phyloP scores from a whole-genome alignment of 1,140 invertebrate species.

The Scylla paramamosain region DNA sequence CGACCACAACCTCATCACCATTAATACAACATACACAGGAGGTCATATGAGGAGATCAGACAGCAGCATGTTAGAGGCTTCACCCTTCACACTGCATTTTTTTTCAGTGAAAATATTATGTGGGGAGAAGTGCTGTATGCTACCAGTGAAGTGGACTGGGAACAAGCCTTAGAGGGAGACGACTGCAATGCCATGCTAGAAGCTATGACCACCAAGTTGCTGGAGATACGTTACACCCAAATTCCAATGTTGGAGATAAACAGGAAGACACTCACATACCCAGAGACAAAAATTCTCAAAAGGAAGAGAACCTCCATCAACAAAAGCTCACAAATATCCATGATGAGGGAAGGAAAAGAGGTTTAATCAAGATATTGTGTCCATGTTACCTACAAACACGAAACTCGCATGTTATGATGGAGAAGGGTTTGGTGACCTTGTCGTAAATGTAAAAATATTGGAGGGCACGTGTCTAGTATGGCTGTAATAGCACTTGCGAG shows the following conservation, averaged over 20 bases:
- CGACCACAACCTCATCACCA: conserved; percentile 7
- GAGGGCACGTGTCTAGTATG: too few species aligned
- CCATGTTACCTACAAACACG: too few species aligned
- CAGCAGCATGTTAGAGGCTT: background rate
- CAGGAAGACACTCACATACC: conserved; percentile 12
- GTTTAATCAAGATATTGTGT: too few species aligned
- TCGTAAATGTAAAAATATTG: too few species aligned
- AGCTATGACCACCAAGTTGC: background rate
- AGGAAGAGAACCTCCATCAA: conserved; percentile 3
- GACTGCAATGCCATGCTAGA: background rate
- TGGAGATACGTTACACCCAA: background rate
- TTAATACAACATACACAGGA: background rate
- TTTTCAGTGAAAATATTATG: background rate
- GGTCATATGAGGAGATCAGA: background rate
- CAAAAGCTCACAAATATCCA: background rate
- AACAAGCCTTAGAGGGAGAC: background rate
- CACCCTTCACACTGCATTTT: background rate
- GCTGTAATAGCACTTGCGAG: too few species aligned
- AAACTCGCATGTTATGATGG: too few species aligned
- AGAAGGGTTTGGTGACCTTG: too few species aligned
- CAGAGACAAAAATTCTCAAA: conserved; percentile 16
- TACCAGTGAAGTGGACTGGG: background rate
- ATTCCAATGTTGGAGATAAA: background rate
- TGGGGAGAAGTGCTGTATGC: background rate
- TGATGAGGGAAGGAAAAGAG: background rate